phyloP scores from a whole-genome alignment of 2,113 vertebrate species.

The Psittacara wagleri region DNA sequence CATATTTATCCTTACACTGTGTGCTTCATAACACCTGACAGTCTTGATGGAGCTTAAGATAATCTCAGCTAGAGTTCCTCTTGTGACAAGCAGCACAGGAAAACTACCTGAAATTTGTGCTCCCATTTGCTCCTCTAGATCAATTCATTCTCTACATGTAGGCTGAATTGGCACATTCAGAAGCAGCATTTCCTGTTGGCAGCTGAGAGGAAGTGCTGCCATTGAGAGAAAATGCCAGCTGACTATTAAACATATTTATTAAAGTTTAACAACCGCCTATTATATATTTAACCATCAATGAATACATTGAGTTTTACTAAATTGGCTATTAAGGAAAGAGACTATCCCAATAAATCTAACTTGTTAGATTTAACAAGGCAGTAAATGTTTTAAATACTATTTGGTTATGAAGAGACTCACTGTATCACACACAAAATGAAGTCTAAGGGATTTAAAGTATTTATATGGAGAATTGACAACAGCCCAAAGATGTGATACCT shows the following conservation, averaged over 20 bases:
- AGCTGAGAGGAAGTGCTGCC: slow-evolving; percentile 14
- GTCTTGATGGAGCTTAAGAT: neutral
- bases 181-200: slow-evolving; percentile 49
- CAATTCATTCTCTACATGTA: neutral
- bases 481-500: neutral
- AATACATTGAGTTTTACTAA: slow-evolving; percentile 47
- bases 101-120: neutral
- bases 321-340: slow-evolving; percentile 59
- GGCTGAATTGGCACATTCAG: slow-evolving; percentile 42
- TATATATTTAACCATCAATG: slow-evolving; percentile 31
- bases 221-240: slow-evolving; percentile 8
- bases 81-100: neutral
- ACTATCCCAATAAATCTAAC: slow-evolving; percentile 51
- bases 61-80: neutral
- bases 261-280: slow-evolving; percentile 12
- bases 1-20: neutral
- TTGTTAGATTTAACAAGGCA: slow-evolving; percentile 64
- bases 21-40: neutral
- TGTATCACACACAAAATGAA: neutral
- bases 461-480: slow-evolving; percentile 17
- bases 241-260: slow-evolving; percentile 51
- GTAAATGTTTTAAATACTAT: slow-evolving; percentile 52
- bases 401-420: slow-evolving; percentile 44
- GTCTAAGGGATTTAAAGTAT: neutral
- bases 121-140: neutral